Evolutionary conservation across 2,888 invertebrate genomes (phyloP).

Genomic region (Stenotaenia linearis): DNA sequence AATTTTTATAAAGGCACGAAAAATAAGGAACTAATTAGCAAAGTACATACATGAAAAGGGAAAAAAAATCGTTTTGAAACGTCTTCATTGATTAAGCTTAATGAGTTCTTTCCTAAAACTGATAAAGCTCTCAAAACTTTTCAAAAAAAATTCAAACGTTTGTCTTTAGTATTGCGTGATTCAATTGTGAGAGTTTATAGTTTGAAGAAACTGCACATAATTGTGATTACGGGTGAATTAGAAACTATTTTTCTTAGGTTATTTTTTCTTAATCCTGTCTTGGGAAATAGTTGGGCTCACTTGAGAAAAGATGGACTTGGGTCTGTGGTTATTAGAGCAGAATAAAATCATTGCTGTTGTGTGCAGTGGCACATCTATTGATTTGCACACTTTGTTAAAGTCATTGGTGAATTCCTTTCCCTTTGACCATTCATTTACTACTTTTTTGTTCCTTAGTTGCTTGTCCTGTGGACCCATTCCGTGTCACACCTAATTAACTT

Average conservation of each 20-base stretch:
- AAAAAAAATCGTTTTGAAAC: not conserved
- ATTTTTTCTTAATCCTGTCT: not conserved
- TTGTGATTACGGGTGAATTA: not conserved
- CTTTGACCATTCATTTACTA: not conserved
- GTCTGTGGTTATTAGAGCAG: not conserved
- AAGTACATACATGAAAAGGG: not conserved
- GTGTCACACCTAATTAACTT: not conserved
- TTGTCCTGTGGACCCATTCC: not conserved
- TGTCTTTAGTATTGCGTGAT: not conserved
- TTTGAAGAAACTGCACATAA: not conserved
- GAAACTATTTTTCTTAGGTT: not conserved
- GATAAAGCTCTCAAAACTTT: not conserved
- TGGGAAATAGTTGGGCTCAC: not conserved
- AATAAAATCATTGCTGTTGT: not conserved
- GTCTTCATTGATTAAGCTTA: not conserved
- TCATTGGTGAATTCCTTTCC: not conserved
- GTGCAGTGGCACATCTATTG: not conserved
- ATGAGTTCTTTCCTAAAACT: not conserved
- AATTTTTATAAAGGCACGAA: not conserved
- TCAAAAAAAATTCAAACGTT: not conserved
- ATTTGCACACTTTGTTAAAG: not conserved
- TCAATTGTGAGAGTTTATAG: not conserved
- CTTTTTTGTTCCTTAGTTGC: not conserved
- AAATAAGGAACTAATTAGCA: not conserved
- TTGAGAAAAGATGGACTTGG: not conserved